A percentile compares a stretch with the other conserved stretches of the same genome.
phyloP scores from a whole-genome alignment of 2,888 invertebrate species.

The Latrodectus hesperus region DNA sequence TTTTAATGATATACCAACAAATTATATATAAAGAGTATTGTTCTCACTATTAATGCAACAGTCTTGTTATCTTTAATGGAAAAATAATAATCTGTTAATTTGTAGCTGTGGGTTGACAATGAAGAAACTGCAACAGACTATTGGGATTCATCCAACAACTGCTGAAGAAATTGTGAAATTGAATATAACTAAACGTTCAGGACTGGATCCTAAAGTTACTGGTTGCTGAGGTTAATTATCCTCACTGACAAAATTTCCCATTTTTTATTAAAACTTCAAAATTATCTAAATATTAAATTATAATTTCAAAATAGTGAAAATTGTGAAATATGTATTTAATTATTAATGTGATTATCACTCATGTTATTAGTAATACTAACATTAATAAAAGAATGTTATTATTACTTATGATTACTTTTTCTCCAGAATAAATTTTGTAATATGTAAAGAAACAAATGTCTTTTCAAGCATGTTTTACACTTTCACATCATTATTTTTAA shows the following conservation, averaged over 20 bases:
- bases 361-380: not conserved
- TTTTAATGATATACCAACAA: no score
- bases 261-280: not conserved
- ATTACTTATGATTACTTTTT: not conserved
- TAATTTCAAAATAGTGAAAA: no score
- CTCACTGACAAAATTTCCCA: conserved; percentile 27
- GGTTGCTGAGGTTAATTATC: conserved; percentile 92
- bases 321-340: not conserved
- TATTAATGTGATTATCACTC: not conserved
- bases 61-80: no score
- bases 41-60: no score
- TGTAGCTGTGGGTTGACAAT: conserved; percentile 77
- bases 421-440: not conserved
- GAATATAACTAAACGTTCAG: conserved; percentile 92
- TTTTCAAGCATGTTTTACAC: no score
- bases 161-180: conserved; percentile 85
- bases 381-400: not conserved
- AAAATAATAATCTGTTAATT: no score
- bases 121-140: conserved; percentile 78
- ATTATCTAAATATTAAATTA: no score
- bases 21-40: no score
- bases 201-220: conserved; percentile 89
- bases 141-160: conserved; percentile 81
- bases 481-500: no score
- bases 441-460: not conserved